Conservation (phyloP, 2,113 vertebrate species). For the Brevimyrus niger region DNA sequence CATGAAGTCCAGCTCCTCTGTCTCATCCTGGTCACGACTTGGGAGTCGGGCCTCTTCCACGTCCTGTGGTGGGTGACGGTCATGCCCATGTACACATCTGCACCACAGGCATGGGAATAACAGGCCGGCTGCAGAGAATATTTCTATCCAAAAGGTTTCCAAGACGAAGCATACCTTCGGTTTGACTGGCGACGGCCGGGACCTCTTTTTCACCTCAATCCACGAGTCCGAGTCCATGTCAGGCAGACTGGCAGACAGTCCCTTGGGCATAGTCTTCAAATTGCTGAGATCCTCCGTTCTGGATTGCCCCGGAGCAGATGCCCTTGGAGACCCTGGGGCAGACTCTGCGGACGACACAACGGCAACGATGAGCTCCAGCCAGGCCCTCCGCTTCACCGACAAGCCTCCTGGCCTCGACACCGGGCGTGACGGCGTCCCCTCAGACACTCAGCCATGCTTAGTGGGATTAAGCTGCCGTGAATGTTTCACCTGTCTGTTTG, state of each 20-base stretch:
- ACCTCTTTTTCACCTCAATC: slow-evolving; percentile 85
- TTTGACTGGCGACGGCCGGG: slow-evolving; percentile 58
- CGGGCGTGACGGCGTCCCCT: not conserved
- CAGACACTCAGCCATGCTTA: not conserved
- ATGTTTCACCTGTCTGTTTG: slow-evolving; percentile 57
- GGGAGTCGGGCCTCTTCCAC: not conserved
- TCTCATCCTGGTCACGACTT: slow-evolving; percentile 74
- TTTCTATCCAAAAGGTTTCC: not conserved
- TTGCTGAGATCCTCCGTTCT: slow-evolving; percentile 48
- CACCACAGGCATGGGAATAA: not conserved
- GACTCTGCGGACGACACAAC: slow-evolving; percentile 51
- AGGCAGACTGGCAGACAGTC: slow-evolving; percentile 64
- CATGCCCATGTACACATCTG: not conserved
- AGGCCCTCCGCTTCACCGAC: not conserved
- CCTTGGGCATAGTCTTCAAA: slow-evolving; percentile 59
- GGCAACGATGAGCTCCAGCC: not conserved
- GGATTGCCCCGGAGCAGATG: slow-evolving; percentile 40
- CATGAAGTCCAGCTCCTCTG: slow-evolving; percentile 94
- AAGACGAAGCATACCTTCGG: slow-evolving; percentile 61
- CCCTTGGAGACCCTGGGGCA: slow-evolving; percentile 62
- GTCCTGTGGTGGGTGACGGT: not conserved
- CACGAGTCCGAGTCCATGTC: slow-evolving; percentile 76
- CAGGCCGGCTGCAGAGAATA: not conserved
- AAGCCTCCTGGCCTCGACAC: not conserved
- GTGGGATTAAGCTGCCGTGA: not conserved